Evolutionary conservation across 2,113 vertebrate species (phyloP), one percentile per base, ranked within the genome.

Genomic region (Xenopus borealis): DNA sequence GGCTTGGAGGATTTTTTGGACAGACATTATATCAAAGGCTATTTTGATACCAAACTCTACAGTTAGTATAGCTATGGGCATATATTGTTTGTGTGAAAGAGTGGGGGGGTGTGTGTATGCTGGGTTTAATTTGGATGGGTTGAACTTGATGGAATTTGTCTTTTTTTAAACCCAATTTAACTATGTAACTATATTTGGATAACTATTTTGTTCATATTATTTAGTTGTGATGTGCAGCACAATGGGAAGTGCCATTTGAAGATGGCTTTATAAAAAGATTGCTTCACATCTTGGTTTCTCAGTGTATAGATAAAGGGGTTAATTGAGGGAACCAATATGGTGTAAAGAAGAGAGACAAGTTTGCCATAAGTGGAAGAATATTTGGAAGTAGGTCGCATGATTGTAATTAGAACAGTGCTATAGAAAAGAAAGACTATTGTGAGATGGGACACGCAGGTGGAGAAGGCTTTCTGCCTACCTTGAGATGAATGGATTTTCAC

Each of bases 221-320:
- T 27, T 2, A 27, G 23, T 27, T 27, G 1, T 27, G 23, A 27
- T 27, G n/a, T n/a, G 2, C 23, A 27, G 23, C 23, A 27, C 3
- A 27, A 3, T 27, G 23, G 23, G 23, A 27, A 27, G 23, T 40
- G 33, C 47, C 4, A 17, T 55, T 55, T 16, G 59, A 47, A n/a
- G 3, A 50, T 27, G 44, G 9, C 79, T n/a, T 17, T 2, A 1
- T 12, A 8, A 1, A 83, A 46, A 14, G 80, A 67, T 64, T 61
- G 80, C 33, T 82, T 85, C 7, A 84, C 74, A 4, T 85, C 80
- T 0, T 67, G 72, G 61, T 82, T 85, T 63, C 80, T 83, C 19
- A 84, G 20, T 33, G 82, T 84, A 14, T 84, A 84, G 20, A 85
- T 84, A 16, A 85, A 78, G 8, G 80, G 81, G 33, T 86, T 86